These are phyloP conservation scores for Catharus ustulatus DNA, from an alignment of 2,797 vertebrate species.

Conservation along the genomic window DNA sequence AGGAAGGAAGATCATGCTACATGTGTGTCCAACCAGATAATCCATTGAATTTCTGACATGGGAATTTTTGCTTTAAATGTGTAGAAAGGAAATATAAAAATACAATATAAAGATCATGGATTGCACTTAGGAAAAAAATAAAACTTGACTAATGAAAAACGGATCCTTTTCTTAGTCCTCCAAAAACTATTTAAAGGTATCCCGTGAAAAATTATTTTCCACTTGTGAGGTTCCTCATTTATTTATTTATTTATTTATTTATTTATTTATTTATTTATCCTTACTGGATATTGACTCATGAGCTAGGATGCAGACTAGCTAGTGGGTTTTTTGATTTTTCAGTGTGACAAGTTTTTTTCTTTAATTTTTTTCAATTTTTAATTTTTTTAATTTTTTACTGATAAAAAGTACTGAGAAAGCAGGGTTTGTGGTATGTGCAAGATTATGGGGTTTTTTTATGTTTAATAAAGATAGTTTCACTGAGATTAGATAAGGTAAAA, in stretches of 20 bases:
- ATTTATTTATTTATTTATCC: background rate
- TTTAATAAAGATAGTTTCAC: background rate
- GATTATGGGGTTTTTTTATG: background rate
- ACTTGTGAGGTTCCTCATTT: background rate
- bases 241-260: background rate
- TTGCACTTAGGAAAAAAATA: background rate
- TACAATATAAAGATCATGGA: background rate
- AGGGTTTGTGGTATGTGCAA: background rate
- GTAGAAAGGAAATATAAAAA: background rate
- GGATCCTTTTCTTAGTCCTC: background rate
- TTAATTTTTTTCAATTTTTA: background rate
- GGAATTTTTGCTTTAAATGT: background rate
- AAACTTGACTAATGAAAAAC: background rate
- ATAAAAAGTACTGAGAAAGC: background rate
- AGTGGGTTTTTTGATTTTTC: background rate
- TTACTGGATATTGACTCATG: background rate
- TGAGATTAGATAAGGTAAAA: constrained; percentile 21
- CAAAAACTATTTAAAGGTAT: background rate
- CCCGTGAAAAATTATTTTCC: background rate
- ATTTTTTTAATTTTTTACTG: background rate
- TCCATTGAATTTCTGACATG: constrained; percentile 1
- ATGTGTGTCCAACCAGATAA: background rate
- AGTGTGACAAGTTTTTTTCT: background rate
- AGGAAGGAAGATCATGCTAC: background rate
- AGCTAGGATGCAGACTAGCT: background rate